phyloP scores from a whole-genome alignment of 2,888 invertebrate species.

The Catotricha subobsoleta region DNA sequence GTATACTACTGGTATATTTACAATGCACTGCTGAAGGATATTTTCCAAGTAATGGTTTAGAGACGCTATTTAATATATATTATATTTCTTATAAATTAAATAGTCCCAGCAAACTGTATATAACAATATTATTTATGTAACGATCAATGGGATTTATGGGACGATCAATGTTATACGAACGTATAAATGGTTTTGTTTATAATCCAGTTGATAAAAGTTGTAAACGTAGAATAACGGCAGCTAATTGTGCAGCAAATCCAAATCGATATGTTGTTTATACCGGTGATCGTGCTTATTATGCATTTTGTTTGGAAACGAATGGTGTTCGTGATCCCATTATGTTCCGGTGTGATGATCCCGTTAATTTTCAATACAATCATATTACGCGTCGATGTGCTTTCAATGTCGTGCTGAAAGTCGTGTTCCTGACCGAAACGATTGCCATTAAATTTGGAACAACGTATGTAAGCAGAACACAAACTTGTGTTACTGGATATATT shows the following conservation, averaged over 20 bases:
- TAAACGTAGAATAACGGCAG: background rate
- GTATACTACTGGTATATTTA: constrained; percentile 1
- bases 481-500: background rate
- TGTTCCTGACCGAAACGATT: background rate
- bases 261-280: constrained; percentile 8
- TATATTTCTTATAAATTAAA: background rate
- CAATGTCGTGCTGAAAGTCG: constrained; percentile 3
- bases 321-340: background rate
- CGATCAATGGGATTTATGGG: constrained; percentile 5
- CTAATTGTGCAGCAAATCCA: constrained; percentile 5
- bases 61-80: background rate
- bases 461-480: background rate
- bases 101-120: constrained; percentile 9
- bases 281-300: constrained; percentile 7
- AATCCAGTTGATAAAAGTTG: constrained; percentile 7
- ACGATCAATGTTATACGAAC: constrained; percentile 7
- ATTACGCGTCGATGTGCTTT: background rate
- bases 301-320: constrained; percentile 6
- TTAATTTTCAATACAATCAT: background rate
- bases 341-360: constrained; percentile 1
- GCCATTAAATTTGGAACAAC: background rate
- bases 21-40: constrained; percentile 9
- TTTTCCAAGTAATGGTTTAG: constrained; percentile 7
- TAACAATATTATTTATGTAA: constrained; percentile 9
- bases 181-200: constrained; percentile 8